phyloP scores from a whole-genome alignment of 37 sponge, comb jelly and placozoan genomes.

The Haliclona indistincta region DNA sequence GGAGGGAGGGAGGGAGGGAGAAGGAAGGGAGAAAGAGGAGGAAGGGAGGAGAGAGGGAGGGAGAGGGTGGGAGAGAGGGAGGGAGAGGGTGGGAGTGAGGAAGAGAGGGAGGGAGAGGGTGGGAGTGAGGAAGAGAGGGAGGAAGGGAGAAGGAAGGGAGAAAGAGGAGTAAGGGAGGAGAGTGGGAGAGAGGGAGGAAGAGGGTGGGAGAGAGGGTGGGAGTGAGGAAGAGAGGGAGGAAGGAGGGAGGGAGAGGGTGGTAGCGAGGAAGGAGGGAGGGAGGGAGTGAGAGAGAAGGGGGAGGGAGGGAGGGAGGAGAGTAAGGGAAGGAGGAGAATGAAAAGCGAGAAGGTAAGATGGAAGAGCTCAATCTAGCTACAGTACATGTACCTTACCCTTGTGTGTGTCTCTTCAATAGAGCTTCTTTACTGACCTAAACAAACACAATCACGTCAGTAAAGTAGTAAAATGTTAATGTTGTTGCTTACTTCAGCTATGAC shows the following conservation, averaged over 20 bases:
- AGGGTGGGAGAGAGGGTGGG: no score
- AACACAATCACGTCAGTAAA: neutral
- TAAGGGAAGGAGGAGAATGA: neutral
- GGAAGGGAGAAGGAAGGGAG: no score
- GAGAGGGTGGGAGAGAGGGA: no score
- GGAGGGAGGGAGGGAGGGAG: neutral
- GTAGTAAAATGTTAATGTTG: neutral
- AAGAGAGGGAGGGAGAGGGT: no score
- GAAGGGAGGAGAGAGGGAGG: no score
- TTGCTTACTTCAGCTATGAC: constrained; percentile 97
- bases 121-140: no score
- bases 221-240: neutral
- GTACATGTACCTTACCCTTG: constrained; percentile 51
- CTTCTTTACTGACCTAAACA: constrained; percentile 48
- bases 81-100: no score
- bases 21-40: no score
- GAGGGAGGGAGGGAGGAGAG: neutral
- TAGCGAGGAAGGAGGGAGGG: neutral
- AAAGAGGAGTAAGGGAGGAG: neutral
- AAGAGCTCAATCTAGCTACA: neutral
- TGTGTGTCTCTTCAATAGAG: constrained; percentile 71
- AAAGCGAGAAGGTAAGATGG: neutral
- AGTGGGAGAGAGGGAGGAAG: no score
- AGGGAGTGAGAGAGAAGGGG: no score
- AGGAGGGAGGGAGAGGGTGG: constrained; percentile 1